A percentile compares a stretch with the other conserved stretches of the same genome.
phyloP scores from a whole-genome alignment of 2,113 vertebrate genomes.

The Sinocyclocheilus rhinocerous region DNA sequence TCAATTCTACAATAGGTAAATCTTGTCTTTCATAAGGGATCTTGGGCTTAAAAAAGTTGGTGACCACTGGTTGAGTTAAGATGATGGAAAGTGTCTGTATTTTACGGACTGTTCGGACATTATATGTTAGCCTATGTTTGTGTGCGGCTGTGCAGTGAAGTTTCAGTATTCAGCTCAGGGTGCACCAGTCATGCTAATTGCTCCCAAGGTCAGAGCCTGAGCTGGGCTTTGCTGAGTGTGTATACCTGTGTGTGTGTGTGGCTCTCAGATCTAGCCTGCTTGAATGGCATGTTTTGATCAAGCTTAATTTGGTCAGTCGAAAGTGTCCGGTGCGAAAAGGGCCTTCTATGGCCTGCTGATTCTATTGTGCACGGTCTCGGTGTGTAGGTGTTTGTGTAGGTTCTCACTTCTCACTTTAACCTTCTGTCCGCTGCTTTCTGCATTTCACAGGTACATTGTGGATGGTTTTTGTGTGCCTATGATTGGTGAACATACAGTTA shows the following conservation, averaged over 20 bases:
- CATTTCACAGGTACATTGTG: constrained; percentile 51
- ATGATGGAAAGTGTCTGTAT: background rate
- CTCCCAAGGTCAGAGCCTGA: constrained; percentile 75
- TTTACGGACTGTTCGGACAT: constrained; percentile 55
- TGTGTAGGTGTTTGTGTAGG: constrained; percentile 48
- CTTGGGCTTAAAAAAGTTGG: no score
- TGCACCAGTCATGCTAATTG: constrained; percentile 78
- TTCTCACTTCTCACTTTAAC: background rate
- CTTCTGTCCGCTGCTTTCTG: background rate
- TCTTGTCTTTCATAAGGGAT: no score
- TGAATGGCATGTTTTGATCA: constrained; percentile 81
- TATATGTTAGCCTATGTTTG: constrained; percentile 60
- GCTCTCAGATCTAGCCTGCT: constrained; percentile 55
- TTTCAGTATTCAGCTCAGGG: constrained; percentile 65
- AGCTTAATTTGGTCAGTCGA: constrained; percentile 79
- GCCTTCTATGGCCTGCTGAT: constrained; percentile 73
- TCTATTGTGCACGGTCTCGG: constrained; percentile 59
- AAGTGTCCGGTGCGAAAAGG: constrained; percentile 70
- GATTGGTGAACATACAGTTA: constrained; percentile 10
- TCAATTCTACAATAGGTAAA: no score
- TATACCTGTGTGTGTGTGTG: constrained; percentile 46
- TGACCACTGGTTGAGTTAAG: background rate
- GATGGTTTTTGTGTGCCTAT: constrained; percentile 67
- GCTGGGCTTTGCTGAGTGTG: constrained; percentile 41
- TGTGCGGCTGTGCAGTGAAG: constrained; percentile 27